These are phyloP conservation scores for Limnothrissa miodon DNA, from an alignment of 2,113 vertebrate species.

Conservation along the genomic window DNA sequence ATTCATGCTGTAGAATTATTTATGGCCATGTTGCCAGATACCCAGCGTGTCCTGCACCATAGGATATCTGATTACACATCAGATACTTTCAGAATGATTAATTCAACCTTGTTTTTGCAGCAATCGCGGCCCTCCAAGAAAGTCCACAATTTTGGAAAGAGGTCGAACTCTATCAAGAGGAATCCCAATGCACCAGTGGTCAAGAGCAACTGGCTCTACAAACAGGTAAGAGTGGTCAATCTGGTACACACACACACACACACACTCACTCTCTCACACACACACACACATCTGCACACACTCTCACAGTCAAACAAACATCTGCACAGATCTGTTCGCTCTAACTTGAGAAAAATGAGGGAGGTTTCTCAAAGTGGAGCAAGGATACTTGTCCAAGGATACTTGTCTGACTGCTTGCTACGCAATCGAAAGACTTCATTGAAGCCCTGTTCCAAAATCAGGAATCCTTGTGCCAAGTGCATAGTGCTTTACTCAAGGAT, in stretches of 20 bases:
- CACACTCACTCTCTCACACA: not conserved
- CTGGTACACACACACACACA: not conserved
- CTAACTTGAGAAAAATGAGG: not conserved
- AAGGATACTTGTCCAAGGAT: no score
- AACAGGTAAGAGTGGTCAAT: conserved; percentile 78
- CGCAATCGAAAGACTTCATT: no score
- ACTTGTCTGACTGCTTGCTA: no score
- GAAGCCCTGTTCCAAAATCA: no score
- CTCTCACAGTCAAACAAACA: no score
- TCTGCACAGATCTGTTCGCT: not conserved
- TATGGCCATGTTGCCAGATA: not conserved
- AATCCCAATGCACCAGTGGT: conserved; percentile 91
- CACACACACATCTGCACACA: conserved; percentile 10
- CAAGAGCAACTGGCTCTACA: conserved; percentile 94
- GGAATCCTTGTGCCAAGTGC: no score
- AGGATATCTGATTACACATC: not conserved
- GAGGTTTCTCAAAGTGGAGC: no score
- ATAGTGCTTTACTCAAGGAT: no score
- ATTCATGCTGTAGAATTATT: conserved; percentile 23
- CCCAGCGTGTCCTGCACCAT: not conserved
- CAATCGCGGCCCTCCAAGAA: conserved; percentile 92
- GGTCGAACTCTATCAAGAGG: conserved; percentile 95
- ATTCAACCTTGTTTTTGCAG: conserved; percentile 59
- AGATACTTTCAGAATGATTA: conserved; percentile 18
- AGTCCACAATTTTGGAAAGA: conserved; percentile 96